Evolutionary conservation across 1,140 invertebrate species (phyloP), one percentile per base, ranked within the genome.

Genomic region (Zaprionus tsacasi): DNA sequence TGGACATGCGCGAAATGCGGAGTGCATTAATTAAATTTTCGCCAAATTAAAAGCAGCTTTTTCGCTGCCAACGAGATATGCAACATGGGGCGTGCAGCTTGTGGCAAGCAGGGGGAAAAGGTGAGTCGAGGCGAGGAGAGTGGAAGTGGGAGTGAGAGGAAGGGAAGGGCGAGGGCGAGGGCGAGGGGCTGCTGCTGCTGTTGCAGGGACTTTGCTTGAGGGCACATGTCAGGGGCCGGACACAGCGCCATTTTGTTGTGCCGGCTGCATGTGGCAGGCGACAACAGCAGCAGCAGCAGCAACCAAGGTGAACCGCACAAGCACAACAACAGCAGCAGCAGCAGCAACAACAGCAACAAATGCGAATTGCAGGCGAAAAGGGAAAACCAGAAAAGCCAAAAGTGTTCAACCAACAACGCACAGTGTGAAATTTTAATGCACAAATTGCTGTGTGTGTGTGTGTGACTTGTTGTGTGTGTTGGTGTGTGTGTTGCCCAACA

Each of bases 351-450:
- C 33, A 81, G 77, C 74, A 73, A 58, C 25, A 50, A 36, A 25
- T 52, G 58, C 30, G 17, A 45, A 40, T 68, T 30, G 61, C 69
- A 54, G 50, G 50, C 45, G 35, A 35, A 48, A 48, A 67, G 60
- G 61, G 61, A 81, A 81, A 80, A 65, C 79, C 59, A 55, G 59
- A 78, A 81, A 85, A 78, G 75, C 82, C 74, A 81, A 88, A 88
- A 79, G 68, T 78, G 76, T 81, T 85, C 81, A 54, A 77, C 81
- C 80, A 80, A 83, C 76, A 76, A 72, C 64, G 70, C 66, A 58
- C 74, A 70, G 85, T 89, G 83, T 88, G 80, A 88, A 88, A 89
- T 73, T 83, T 88, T 88, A 88, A 88, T 89, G 85, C 80, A 83
- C 74, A 75, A 83, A 80, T 78, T 82, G 67, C 43, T 82, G 61